These are phyloP conservation scores for Podocnemis expansa DNA, from an alignment of 2,113 vertebrate species.

Conservation along the genomic window DNA sequence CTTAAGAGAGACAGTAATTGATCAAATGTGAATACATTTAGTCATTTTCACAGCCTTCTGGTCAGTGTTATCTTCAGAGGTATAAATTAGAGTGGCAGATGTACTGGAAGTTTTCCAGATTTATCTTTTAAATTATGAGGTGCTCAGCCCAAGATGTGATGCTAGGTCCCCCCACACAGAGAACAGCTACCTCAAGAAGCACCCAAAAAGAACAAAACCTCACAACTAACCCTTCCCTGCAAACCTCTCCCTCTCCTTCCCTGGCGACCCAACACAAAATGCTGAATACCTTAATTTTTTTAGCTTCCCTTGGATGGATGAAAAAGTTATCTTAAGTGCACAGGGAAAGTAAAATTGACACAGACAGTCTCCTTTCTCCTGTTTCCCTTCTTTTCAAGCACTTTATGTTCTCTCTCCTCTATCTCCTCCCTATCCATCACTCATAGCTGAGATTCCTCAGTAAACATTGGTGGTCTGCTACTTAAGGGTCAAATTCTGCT, in stretches of 20 bases:
- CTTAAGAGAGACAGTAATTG: slow-evolving; percentile 51
- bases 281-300: neutral
- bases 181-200: neutral
- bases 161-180: slow-evolving; percentile 20
- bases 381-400: neutral
- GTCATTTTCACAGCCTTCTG: slow-evolving; percentile 57
- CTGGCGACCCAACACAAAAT: rapidly evolving
- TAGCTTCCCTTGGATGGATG: neutral
- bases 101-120: slow-evolving; percentile 45
- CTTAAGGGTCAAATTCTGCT: neutral
- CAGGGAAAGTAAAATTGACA: neutral
- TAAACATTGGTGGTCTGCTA: neutral
- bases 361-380: neutral
- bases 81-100: slow-evolving; percentile 71
- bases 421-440: neutral
- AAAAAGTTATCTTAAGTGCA: neutral
- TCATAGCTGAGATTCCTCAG: neutral
- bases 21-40: slow-evolving; percentile 61
- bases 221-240: neutral
- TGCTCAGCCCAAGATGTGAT: slow-evolving; percentile 8
- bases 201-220: neutral
- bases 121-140: slow-evolving; percentile 55
- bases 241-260: neutral
- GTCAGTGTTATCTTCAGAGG: slow-evolving; percentile 55
- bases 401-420: neutral